Base-by-base conservation (phyloP, 2,888 invertebrate genomes). In the Balanococcus diminutus region DNA sequence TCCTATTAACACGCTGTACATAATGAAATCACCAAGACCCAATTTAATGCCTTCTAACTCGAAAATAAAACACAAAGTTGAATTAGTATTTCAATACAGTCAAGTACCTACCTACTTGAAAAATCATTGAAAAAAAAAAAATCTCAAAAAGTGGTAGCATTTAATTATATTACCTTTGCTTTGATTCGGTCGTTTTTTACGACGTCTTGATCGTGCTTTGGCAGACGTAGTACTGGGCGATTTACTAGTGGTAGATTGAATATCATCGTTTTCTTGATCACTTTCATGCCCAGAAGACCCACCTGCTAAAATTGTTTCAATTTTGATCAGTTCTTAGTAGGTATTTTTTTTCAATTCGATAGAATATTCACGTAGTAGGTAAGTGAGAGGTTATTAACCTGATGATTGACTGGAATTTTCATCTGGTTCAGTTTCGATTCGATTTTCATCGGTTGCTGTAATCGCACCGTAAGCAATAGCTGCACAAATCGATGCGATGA, bases 11-110 rank as follows among this genome's bases (percentile, higher is more conserved):
- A 99, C 98, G 89, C 98, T 98, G 92, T 99, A 99, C 92, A 99
- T 99, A 89, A 99, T 99, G 90, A 99, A 99, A 91, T 99, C 99
- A 5, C 99, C 99, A 25, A 99, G 92, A 8, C 99, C 99, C 4
- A 99, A 92, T 90, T 99, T 99, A 1, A 99, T 97, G 19, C 99
- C 99, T 81, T 5, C n/a, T n/a, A n/a, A n/a, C n/a, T n/a, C n/a
- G n/a, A n/a, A n/a, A n/a, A n/a, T 3, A 46, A 46, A n/a, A 46
- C 16, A 46, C 2, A n/a, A 2, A n/a, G n/a, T 46, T n/a, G n/a
- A 46, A 46, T 46, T n/a, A 5, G n/a, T 5, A 46, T 2, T 46
- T n/a, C n/a, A 46, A n/a, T 46, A n/a, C n/a, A 56, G n/a, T n/a
- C n/a, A n/a, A n/a, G n/a, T n/a, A n/a, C n/a, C n/a, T n/a, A n/a